Base-by-base conservation (phyloP, 2,797 vertebrate genomes). In the Clarias pachynema region DNA sequence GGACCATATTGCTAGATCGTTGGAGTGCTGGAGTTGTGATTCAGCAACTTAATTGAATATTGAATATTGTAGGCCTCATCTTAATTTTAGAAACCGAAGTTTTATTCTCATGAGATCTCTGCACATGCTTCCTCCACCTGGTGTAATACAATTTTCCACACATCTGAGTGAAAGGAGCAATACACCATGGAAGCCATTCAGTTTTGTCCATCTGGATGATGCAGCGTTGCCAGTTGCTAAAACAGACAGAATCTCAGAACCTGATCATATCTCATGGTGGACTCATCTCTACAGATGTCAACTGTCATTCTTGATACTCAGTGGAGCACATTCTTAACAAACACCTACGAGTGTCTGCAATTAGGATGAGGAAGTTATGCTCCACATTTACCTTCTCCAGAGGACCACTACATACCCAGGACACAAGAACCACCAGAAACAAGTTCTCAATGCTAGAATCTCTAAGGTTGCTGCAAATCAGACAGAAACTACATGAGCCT, bases 141-240 rank as follows among this genome's bases (percentile, higher is more conserved):
- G 70, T 73, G 12, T n/a, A 24, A 73, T 49, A 49, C 2, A 40
- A 57, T 75, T 74, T 57, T 12, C 60, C 56, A 78, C 18, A 60
- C 20, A 60, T 60, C 26, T 78, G 34, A 24, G 7, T 75, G 26
- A 57, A 57, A 59, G 31, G 20, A 24, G 12, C 22, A 60, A 15
- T 34, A 37, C 22, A 37, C 12, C 20, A 60, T 78, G 57, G 12
- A 57, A 78, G 20, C 29, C 12, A 14, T 78, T 40, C 22, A 78
- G 20, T 16, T 60, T 60, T 78, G 12, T 78, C 10, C 57, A 78
- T 78, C 57, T 78, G 75, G 56, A 78, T 78, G 75, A 22, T 40
- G 57, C 56, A 34, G 5, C 24, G 29, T 60, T 77, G 56, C 29
- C 74, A 57, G 16, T 59, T 34, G 26, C 74, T 77, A 77, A 57